These are phyloP conservation scores for Ctenopoma kingsleyae DNA, from an alignment of 2,797 vertebrate genomes.

Conservation along the genomic window DNA sequence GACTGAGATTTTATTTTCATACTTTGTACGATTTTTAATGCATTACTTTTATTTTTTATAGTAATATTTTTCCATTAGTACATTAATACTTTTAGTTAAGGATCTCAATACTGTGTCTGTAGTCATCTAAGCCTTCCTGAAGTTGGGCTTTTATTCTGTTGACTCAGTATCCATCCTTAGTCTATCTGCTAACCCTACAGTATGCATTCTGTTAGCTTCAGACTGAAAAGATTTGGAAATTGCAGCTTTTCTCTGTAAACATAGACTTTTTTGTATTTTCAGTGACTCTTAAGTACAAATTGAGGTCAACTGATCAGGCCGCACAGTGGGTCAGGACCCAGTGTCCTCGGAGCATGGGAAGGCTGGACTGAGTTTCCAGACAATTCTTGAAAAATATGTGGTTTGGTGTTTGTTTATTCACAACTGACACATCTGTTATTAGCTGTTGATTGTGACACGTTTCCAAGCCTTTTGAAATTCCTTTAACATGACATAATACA, in stretches of 20 bases:
- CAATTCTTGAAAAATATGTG: not conserved
- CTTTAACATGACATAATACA: constrained; percentile 42
- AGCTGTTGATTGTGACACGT: not conserved
- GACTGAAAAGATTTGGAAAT: constrained; percentile 18
- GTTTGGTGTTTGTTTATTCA: constrained; percentile 3
- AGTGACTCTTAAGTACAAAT: constrained; percentile 59
- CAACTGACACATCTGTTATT: not conserved
- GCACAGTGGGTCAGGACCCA: constrained; percentile 36
- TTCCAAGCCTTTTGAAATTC: constrained; percentile 12
- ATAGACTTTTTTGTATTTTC: constrained; percentile 1
- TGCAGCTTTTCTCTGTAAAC: constrained; percentile 13
- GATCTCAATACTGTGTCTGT: too few relatives aligned
- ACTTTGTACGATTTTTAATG: too few relatives aligned
- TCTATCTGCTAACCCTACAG: not conserved
- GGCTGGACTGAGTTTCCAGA: not conserved
- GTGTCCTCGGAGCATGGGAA: constrained; percentile 49
- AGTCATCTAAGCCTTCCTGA: too few relatives aligned
- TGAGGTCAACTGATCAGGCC: constrained; percentile 50
- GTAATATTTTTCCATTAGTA: too few relatives aligned
- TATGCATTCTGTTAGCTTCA: not conserved
- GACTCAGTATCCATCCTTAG: not conserved
- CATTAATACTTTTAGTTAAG: too few relatives aligned
- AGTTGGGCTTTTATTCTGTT: too few relatives aligned
- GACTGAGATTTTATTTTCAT: too few relatives aligned
- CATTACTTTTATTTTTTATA: too few relatives aligned